Base-by-base conservation (phyloP, 2,888 invertebrate species). In the Pammene fasciana region DNA sequence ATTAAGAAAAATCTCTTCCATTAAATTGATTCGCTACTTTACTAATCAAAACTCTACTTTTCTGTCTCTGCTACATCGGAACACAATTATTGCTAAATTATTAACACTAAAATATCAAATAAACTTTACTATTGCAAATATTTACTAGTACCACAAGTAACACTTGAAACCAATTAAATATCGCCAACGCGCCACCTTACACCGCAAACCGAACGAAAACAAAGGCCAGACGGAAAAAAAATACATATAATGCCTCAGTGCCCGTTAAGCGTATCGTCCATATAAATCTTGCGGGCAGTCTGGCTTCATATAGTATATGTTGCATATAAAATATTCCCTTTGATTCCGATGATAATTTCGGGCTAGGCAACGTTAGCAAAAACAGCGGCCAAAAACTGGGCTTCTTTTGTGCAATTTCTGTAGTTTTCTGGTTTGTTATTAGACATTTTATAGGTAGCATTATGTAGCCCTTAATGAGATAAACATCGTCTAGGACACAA, bases 281-380 rank as follows among this genome's bases (percentile, higher is more conserved):
- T 73, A 84, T 92, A 91, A 91, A 90, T 92, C 92, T 91, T 90
- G 82, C 81, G 84, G 86, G 79, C 83, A 80, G 91, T 90, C 90
- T 90, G 90, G 88, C 84, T 86, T 43, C 50, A 68, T 64, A 68
- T 68, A 64, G 41, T 68, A 68, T 68, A 68, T 68, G 68, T 68
- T 68, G 64, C 67, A 67, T 92, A 91, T 90, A 88, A 92, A 91
- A 92, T 92, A 92, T 93, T 92, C 92, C 86, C 92, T 93, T 93
- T 93, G 92, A 93, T 92, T 87, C 87, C 83, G 83, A 91, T 88
- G 91, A 91, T 93, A 92, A 92, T 92, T 91, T 89, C 83, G 86
- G 84, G 82, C 76, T 73, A 72, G 72, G 82, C 82, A 89, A 79
- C 86, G 89, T 86, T 83, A 79, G 84, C 88, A 88, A 68, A 87